phyloP scores from a whole-genome alignment of 92 coral and sea anemone genomes.

The Anthopleura xanthogrammica region DNA sequence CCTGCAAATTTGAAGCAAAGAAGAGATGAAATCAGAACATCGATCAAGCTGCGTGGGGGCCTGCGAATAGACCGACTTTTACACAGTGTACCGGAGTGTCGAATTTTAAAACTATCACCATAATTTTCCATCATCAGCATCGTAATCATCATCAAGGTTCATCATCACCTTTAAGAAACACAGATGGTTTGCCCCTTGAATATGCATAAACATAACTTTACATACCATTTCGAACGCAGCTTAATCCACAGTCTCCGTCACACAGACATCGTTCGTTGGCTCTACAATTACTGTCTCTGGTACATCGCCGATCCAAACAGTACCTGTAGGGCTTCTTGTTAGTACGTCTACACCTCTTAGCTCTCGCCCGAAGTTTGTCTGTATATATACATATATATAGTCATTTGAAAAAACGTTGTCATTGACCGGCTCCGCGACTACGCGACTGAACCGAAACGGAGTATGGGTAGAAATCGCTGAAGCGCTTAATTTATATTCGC shows the following conservation, averaged over 20 bases:
- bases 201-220: background rate
- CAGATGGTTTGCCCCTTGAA: no score
- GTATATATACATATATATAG: background rate
- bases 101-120: no score
- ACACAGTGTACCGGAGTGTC: no score
- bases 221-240: slow-evolving; percentile 48
- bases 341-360: slow-evolving; percentile 38
- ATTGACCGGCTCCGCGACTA: no score
- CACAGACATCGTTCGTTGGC: slow-evolving; percentile 46
- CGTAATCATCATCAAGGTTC: background rate
- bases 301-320: slow-evolving; percentile 38
- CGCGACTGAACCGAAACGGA: no score
- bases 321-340: slow-evolving; percentile 34
- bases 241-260: slow-evolving; percentile 70
- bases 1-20: slow-evolving; percentile 18
- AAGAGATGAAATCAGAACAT: background rate
- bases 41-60: no score
- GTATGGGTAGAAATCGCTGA: no score
- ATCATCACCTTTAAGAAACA: background rate
- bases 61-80: no score
- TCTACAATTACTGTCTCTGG: slow-evolving; percentile 30
- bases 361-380: background rate
- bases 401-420: no score
- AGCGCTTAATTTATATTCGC: no score
- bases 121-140: background rate